Evolutionary conservation across 2,888 invertebrate genomes (phyloP), one percentile per base, ranked within the genome.

Genomic region (Perizoma flavofasciatum): DNA sequence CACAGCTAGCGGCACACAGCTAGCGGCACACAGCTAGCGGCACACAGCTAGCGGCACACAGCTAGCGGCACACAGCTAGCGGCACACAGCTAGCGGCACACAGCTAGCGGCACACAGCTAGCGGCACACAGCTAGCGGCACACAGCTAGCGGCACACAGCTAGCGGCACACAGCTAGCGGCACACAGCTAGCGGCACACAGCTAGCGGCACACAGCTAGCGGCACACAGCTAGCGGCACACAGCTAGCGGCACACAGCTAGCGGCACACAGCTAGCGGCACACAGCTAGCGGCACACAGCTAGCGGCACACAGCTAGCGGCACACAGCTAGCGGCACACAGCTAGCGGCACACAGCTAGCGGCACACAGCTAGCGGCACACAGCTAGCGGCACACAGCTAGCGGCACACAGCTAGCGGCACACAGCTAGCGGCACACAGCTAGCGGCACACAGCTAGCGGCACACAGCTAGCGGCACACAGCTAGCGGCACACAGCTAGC

Each of bases 21-120:
- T 22, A 44, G 44, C 43, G 49, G 11, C 5, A 40, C 49, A 40
- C 22, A 39, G n/a, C n/a, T n/a, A n/a, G n/a, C n/a, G n/a, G n/a
- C n/a, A n/a, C n/a, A 22, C n/a, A n/a, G n/a, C 5, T 5, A 11
- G 6, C 43, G 34, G 11, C 44, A n/a, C 6, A 7, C 4, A 37
- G 45, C 44, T 22, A 44, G 44, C 43, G 49, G 11, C 5, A 40
- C 49, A 40, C 22, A 39, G n/a, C n/a, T n/a, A n/a, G n/a, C n/a
- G n/a, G n/a, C n/a, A n/a, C n/a, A 22, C n/a, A n/a, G n/a, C 5
- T 5, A 11, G 6, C 43, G 34, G 11, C 44, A n/a, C 6, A 7
- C 4, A 37, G 45, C 44, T 22, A 44, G 44, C 43, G 49, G 11
- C 5, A 40, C 49, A 40, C 22, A 39, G n/a, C n/a, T n/a, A n/a